Conservation (phyloP, 2,888 invertebrate genomes). For the Apodemia zela region DNA sequence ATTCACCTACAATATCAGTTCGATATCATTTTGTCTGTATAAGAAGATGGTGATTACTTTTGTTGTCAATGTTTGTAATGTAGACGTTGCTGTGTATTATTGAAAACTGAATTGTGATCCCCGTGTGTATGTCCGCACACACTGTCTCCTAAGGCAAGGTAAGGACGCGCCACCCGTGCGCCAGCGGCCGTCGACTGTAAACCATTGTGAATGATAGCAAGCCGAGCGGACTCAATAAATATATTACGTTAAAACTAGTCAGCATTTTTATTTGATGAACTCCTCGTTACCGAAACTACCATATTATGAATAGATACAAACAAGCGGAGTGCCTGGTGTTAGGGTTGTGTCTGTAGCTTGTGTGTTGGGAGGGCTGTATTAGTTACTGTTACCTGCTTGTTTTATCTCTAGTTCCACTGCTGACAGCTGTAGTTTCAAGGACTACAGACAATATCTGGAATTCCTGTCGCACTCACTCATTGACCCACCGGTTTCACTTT, state of each 20-base stretch:
- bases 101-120: not conserved
- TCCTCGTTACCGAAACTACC: not conserved
- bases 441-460: no score
- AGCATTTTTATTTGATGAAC: constrained; percentile 24
- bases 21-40: not conserved
- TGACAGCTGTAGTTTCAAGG: no score
- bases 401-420: no score
- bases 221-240: constrained; percentile 39
- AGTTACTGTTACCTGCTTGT: no score
- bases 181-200: not conserved
- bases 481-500: no score
- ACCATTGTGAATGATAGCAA: constrained; percentile 33
- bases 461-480: no score
- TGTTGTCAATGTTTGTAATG: no score
- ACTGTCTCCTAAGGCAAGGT: constrained; percentile 20
- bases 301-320: no score
- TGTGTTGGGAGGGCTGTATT: no score
- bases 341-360: no score
- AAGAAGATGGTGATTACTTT: not conserved
- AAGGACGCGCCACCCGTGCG: not conserved
- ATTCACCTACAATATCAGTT: not conserved
- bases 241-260: constrained; percentile 31
- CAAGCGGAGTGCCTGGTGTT: no score
- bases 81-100: not conserved
- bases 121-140: constrained; percentile 9